These are phyloP conservation scores for Chlamydotis undulata DNA, from an alignment of 2,113 vertebrate species.

Conservation along the genomic window DNA sequence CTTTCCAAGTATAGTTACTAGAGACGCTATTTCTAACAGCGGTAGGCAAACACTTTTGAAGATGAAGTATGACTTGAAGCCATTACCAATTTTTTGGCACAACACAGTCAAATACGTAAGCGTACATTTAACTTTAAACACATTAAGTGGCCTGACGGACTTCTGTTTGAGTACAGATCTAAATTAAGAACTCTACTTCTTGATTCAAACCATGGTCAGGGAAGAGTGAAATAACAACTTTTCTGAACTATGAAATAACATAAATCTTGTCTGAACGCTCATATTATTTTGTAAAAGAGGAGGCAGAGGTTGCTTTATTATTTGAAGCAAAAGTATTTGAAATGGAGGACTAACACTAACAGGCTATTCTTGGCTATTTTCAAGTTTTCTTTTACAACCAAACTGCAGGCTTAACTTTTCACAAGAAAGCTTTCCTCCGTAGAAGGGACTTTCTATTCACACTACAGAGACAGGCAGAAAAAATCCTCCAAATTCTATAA, in stretches of 20 bases:
- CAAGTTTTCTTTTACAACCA: slow-evolving; percentile 1
- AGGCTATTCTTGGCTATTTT: not conserved
- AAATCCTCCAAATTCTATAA: not conserved
- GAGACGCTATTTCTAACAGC: not conserved
- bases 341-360: not conserved
- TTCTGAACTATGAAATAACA: not conserved
- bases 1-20: not conserved
- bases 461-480: not conserved
- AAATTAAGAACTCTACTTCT: not conserved
- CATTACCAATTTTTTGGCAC: not conserved
- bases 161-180: not conserved
- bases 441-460: not conserved
- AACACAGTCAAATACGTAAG: not conserved
- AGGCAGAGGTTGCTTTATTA: not conserved
- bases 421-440: not conserved
- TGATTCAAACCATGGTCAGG: not conserved
- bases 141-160: not conserved
- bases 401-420: not conserved
- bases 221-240: not conserved
- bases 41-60: not conserved
- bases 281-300: not conserved
- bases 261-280: not conserved
- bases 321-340: not conserved
- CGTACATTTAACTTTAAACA: not conserved
- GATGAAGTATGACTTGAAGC: not conserved